Evolutionary conservation across 2,797 vertebrate species (phyloP).

Genomic region (Ceryle rudis): DNA sequence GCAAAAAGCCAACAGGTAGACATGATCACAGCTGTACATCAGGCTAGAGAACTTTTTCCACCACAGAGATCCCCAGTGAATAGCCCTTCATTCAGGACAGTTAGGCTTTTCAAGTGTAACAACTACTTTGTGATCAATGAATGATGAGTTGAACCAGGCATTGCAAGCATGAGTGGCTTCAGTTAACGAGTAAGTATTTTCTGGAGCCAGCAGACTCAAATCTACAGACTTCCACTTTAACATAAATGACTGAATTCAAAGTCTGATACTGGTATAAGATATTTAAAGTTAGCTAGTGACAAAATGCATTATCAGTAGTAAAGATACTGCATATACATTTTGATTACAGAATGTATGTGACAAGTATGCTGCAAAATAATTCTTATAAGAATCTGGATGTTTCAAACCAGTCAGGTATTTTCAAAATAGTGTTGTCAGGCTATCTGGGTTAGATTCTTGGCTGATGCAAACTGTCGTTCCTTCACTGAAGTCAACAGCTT

Average conservation of each 20-base stretch:
- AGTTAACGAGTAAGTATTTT: neutral
- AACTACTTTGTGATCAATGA: neutral
- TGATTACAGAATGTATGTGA: neutral
- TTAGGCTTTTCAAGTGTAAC: neutral
- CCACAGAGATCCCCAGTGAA: neutral
- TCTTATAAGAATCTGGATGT: accelerated
- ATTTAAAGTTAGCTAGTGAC: neutral
- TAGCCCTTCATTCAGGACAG: neutral
- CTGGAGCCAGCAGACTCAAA: neutral
- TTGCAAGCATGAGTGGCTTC: neutral
- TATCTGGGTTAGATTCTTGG: neutral
- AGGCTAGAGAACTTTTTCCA: neutral
- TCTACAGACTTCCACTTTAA: neutral
- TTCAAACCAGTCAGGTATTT: neutral
- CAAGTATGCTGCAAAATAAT: neutral
- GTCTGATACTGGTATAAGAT: neutral
- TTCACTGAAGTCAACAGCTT: neutral
- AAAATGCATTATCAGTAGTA: neutral
- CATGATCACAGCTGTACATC: neutral
- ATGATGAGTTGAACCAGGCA: neutral
- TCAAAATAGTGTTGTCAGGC: neutral
- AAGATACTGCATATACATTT: neutral
- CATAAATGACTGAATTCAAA: neutral
- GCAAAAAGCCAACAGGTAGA: neutral
- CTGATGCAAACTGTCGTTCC: neutral